These are phyloP conservation scores for Phoebastria nigripes DNA, from an alignment of 2,797 vertebrate genomes.

Conservation along the genomic window DNA sequence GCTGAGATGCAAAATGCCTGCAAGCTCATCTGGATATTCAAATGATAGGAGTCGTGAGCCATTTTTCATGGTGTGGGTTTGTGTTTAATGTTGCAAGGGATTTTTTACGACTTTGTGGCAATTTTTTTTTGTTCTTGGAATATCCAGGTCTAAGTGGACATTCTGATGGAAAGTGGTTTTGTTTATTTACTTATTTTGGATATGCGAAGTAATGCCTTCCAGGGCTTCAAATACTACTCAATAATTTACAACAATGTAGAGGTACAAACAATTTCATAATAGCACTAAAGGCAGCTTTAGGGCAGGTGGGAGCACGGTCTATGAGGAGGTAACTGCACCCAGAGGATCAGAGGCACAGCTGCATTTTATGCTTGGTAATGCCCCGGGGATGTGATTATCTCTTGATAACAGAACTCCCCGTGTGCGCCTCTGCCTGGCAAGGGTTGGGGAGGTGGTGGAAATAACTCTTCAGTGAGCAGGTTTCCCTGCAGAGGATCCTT, in stretches of 20 bases:
- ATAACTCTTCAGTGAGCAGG: background rate
- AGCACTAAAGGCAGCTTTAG: background rate
- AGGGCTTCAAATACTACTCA: background rate
- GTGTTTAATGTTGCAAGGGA: background rate
- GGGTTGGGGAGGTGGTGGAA: background rate
- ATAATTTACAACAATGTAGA: constrained; percentile 7
- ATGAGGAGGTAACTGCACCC: background rate
- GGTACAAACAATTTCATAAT: background rate
- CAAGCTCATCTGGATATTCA: background rate
- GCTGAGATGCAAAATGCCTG: background rate
- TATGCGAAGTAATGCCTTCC: background rate
- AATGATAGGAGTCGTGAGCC: background rate
- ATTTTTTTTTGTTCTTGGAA: background rate
- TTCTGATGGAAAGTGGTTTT: background rate
- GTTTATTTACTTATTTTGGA: background rate
- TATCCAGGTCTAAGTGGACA: background rate
- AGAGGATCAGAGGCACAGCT: constrained; percentile 42
- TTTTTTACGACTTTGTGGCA: background rate
- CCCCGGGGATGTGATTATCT: background rate
- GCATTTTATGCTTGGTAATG: background rate
- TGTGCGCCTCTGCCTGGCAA: background rate
- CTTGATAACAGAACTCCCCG: background rate
- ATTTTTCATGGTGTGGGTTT: background rate
- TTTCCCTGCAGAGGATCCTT: background rate
- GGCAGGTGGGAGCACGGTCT: background rate